Conservation (phyloP, 2,888 invertebrate species). For the Noctua pronuba region DNA sequence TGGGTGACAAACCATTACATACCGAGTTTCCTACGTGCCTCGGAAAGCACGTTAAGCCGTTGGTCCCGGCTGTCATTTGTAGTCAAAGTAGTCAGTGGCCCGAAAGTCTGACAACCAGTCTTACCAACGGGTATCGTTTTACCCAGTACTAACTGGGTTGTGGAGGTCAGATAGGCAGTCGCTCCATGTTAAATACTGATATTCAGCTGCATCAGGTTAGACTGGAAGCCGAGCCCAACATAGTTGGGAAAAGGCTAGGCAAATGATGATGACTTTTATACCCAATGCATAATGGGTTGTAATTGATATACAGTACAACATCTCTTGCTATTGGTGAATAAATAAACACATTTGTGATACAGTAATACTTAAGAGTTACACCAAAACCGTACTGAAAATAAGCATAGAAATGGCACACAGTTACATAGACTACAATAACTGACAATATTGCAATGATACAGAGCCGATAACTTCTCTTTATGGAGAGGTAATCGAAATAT, state of each 20-base stretch:
- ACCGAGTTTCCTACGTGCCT: background rate
- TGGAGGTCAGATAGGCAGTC: background rate
- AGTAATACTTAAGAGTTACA: background rate
- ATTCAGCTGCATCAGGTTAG: no score
- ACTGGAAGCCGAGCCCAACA: no score
- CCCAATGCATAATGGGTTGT: no score
- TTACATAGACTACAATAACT: conserved; percentile 54
- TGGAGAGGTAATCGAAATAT: conserved; percentile 70
- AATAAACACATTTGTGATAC: background rate
- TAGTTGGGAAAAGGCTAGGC: no score
- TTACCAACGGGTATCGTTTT: background rate
- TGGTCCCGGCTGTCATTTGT: background rate
- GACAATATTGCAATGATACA: conserved; percentile 71
- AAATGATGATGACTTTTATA: no score
- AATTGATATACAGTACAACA: background rate
- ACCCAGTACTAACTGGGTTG: background rate
- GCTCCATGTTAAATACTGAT: no score
- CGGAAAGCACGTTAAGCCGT: background rate
- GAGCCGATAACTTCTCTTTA: conserved; percentile 71
- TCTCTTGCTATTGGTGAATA: background rate
- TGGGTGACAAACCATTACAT: background rate
- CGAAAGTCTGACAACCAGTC: background rate
- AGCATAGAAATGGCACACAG: conserved; percentile 17
- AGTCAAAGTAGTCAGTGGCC: background rate
- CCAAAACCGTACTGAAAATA: conserved; percentile 4